Evolutionary conservation across 2,888 invertebrate genomes (phyloP), one percentile per base, ranked within the genome.

Genomic region (Sisyra nigra): DNA sequence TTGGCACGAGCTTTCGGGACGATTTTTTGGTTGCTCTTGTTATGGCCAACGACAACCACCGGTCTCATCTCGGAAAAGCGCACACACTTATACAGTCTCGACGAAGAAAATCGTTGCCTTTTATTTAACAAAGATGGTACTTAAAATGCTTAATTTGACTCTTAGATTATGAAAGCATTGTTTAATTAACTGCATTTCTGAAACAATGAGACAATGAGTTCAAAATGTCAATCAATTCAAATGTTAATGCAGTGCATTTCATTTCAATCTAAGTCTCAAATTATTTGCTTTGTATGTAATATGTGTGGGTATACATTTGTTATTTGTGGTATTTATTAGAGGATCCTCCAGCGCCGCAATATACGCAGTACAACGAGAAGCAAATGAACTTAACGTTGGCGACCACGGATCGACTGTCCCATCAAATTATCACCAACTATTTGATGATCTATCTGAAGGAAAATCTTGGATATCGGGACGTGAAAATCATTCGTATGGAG

Each of bases 371-470:
- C 38, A 57, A 64, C n/a, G 60, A 60, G 3, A 51, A 59, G 40
- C 54, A 61, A 1, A 46, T 66, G 41, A 58, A 61, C 45, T 59
- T 72, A 15, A 61, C 59, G 2, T 55, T 78, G 43, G 73, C 74
- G 53, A 63, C 70, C 1, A 71, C 75, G 1, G 59, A 59, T 24
- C 60, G 72, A 41, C 53, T 70, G 7, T 67, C 70, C 1, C 76
- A 78, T 51, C 67, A 71, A 45, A 55, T 78, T 32, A 62, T 63
- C 29, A 68, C 74, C 0, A 61, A 70, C 47, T 65, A 76, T 37
- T 74, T 73, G 58, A 67, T 63, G 45, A 73, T 76, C 44, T 71
- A 72, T 49, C 54, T 74, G 8, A 63, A 69, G 37, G 62, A 61
- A 51, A 54, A 68, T 29, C 51, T 68, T 17, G 63, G 61, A 7